A percentile compares a stretch with the other conserved stretches of the same genome.
phyloP scores from a whole-genome alignment of 1,140 invertebrate species.

The Euborellia annulipes region DNA sequence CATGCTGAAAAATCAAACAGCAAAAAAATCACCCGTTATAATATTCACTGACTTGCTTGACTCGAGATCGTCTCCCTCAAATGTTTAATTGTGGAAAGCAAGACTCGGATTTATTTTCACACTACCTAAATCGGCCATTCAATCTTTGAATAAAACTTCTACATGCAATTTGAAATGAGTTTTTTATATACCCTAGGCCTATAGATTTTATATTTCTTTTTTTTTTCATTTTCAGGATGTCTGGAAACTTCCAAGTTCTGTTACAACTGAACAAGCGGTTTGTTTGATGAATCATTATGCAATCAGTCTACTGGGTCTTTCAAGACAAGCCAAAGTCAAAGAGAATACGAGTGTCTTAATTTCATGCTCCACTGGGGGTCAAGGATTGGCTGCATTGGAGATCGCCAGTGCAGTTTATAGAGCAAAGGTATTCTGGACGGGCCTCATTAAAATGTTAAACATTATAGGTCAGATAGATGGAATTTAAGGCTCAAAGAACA shows the following conservation, averaged over 20 bases:
- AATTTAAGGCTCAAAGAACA: too few species aligned
- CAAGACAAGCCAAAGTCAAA: slow-evolving; percentile 32
- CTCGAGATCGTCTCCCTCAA: too few species aligned
- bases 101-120: too few species aligned
- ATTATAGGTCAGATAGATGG: too few species aligned
- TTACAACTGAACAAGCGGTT: slow-evolving; percentile 31
- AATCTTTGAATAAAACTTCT: too few species aligned
- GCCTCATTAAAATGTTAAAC: too few species aligned
- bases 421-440: slow-evolving; percentile 40
- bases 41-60: too few species aligned
- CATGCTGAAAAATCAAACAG: too few species aligned
- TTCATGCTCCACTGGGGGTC: slow-evolving; percentile 39
- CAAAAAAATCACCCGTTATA: too few species aligned
- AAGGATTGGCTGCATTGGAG: slow-evolving; percentile 43
- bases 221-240: slow-evolving; percentile 33
- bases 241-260: slow-evolving; percentile 32
- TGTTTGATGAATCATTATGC: slow-evolving; percentile 38
- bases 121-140: too few species aligned
- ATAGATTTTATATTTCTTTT: slow-evolving; percentile 7
- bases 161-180: too few species aligned
- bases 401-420: slow-evolving; percentile 41
- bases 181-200: neutral
- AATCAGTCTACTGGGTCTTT: slow-evolving; percentile 37
- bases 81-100: too few species aligned
- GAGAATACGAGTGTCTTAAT: slow-evolving; percentile 36